A percentile compares a stretch with the other conserved stretches of the same genome.
phyloP scores from a whole-genome alignment of 2,888 invertebrate genomes.

The Drosophila koepferae region DNA sequence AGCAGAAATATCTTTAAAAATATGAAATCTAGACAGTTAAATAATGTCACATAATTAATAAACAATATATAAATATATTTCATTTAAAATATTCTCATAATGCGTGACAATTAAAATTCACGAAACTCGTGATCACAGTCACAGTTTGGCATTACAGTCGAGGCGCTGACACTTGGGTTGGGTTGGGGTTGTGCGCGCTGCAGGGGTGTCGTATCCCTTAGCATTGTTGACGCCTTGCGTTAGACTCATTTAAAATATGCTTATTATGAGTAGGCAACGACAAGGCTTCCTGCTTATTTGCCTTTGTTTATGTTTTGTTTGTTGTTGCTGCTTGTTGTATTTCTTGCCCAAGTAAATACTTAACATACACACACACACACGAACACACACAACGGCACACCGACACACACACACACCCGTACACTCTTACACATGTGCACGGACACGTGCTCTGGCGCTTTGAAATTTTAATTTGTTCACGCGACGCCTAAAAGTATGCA shows the following conservation, averaged over 20 bases:
- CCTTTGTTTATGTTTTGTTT: slow-evolving; percentile 63
- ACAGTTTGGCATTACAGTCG: slow-evolving; percentile 15
- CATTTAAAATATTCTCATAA: neutral
- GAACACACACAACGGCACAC: neutral
- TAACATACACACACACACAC: slow-evolving; percentile 24
- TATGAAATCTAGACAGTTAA: too few relatives aligned
- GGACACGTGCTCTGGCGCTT: slow-evolving; percentile 48
- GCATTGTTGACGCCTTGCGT: slow-evolving; percentile 61
- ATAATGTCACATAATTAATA: too few relatives aligned
- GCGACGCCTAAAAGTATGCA: slow-evolving; percentile 72
- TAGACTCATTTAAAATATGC: slow-evolving; percentile 61
- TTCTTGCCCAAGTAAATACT: slow-evolving; percentile 64
- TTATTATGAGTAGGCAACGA: slow-evolving; percentile 60
- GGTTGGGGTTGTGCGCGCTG: neutral
- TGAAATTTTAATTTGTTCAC: slow-evolving; percentile 80
- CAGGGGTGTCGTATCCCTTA: slow-evolving; percentile 41
- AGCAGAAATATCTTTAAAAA: neutral
- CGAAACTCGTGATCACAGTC: slow-evolving; percentile 14
- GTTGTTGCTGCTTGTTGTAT: slow-evolving; percentile 42
- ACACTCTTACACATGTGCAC: neutral
- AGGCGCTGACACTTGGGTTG: too few relatives aligned
- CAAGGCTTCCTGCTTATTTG: slow-evolving; percentile 71
- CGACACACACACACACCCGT: slow-evolving; percentile 13
- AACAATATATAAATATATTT: neutral
- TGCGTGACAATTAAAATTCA: neutral